Evolutionary conservation across 2,888 invertebrate species (phyloP).

Genomic region (Serripes groenlandicus): DNA sequence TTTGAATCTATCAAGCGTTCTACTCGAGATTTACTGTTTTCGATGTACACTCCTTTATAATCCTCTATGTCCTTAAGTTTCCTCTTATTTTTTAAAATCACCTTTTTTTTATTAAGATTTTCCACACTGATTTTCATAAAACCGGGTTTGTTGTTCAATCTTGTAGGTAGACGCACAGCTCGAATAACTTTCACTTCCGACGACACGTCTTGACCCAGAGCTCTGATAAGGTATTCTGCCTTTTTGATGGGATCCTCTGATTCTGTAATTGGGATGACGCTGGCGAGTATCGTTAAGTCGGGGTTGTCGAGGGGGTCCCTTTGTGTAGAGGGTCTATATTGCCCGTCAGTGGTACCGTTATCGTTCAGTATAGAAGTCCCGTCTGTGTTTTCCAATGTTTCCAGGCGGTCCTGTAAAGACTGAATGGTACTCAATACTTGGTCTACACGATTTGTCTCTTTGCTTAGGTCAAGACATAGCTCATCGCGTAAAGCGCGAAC

Average conservation of each 20-base stretch:
- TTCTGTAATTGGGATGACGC: too few species aligned
- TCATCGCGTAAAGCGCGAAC: too few species aligned
- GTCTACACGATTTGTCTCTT: too few species aligned
- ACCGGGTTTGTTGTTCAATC: slow-evolving; percentile 14
- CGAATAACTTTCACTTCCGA: slow-evolving; percentile 10
- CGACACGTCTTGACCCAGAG: slow-evolving; percentile 18
- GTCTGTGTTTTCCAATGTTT: too few species aligned
- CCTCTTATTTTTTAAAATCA: slow-evolving; percentile 49
- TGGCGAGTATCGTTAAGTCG: too few species aligned
- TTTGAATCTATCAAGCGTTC: slow-evolving; percentile 37
- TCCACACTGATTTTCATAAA: slow-evolving; percentile 48
- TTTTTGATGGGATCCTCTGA: neutral
- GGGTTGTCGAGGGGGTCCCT: too few species aligned
- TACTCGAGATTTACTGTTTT: slow-evolving; percentile 37
- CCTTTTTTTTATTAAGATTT: slow-evolving; percentile 42
- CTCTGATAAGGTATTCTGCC: neutral
- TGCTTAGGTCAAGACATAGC: too few species aligned
- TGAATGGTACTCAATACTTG: too few species aligned
- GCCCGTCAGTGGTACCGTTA: too few species aligned
- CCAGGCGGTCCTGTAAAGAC: too few species aligned
- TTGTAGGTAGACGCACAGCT: slow-evolving; percentile 6
- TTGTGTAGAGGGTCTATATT: too few species aligned
- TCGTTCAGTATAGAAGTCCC: too few species aligned
- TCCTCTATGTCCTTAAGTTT: slow-evolving; percentile 19
- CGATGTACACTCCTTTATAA: slow-evolving; percentile 39